A percentile compares a stretch with the other conserved stretches of the same genome.
phyloP scores from a whole-genome alignment of 1,140 invertebrate species.

The Zophobas atratus region DNA sequence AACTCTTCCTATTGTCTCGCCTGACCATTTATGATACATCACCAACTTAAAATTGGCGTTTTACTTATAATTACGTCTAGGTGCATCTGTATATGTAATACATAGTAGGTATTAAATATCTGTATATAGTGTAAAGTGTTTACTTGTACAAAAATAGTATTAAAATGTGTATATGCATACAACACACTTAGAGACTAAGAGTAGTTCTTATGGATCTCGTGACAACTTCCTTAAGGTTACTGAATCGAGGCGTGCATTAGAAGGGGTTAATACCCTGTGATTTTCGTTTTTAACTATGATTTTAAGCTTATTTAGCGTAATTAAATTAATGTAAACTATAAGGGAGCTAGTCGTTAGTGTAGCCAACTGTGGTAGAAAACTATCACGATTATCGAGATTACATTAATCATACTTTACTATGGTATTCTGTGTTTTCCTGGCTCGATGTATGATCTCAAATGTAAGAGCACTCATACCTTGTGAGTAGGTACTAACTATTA shows the following conservation, averaged over 20 bases:
- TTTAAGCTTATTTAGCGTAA: slow-evolving; percentile 61
- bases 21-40: slow-evolving; percentile 25
- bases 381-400: slow-evolving; percentile 47
- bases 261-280: slow-evolving; percentile 36
- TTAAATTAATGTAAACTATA: slow-evolving; percentile 59
- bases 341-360: slow-evolving; percentile 59
- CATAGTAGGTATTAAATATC: slow-evolving; percentile 16
- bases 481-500: slow-evolving; percentile 55
- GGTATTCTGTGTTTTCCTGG: slow-evolving; percentile 56
- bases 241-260: slow-evolving; percentile 25
- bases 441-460: slow-evolving; percentile 57
- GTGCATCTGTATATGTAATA: slow-evolving; percentile 29
- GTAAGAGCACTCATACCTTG: slow-evolving; percentile 58
- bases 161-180: slow-evolving; percentile 26
- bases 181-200: neutral
- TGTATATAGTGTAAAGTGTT: slow-evolving; percentile 48
- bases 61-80: neutral
- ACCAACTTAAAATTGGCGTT: neutral
- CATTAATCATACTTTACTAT: slow-evolving; percentile 51
- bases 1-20: slow-evolving; percentile 1
- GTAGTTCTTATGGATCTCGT: slow-evolving; percentile 24
- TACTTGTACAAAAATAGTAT: slow-evolving; percentile 41
- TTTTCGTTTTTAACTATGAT: slow-evolving; percentile 54
- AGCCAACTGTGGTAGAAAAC: slow-evolving; percentile 54
- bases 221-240: slow-evolving; percentile 26